Evolutionary conservation across 2,113 vertebrate genomes (phyloP).

Genomic region (Esox niger): DNA sequence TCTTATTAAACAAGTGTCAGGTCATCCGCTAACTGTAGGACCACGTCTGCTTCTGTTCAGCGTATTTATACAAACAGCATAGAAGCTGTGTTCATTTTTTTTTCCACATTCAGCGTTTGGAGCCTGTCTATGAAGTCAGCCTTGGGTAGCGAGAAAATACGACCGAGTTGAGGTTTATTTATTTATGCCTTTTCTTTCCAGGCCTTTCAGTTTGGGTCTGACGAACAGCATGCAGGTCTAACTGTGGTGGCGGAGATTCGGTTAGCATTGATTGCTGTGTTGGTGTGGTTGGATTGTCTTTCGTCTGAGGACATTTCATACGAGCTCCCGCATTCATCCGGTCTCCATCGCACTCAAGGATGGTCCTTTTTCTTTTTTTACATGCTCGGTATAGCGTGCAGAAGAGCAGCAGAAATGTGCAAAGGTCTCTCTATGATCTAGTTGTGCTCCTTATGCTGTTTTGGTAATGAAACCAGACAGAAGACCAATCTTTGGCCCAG

Average conservation of each 20-base stretch:
- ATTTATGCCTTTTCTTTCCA: conserved; percentile 66
- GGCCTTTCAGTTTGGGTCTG: conserved; percentile 65
- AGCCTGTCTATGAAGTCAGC: conserved; percentile 20
- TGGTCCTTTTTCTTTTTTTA: conserved; percentile 58
- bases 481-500: conserved; percentile 21
- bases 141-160: conserved; percentile 49
- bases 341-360: conserved; percentile 52
- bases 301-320: conserved; percentile 63
- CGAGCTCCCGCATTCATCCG: conserved; percentile 64
- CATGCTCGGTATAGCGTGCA: not conserved
- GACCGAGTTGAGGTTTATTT: conserved; percentile 67
- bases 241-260: conserved; percentile 57
- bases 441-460: not conserved
- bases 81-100: not conserved
- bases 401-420: not conserved
- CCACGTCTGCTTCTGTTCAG: not conserved
- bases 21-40: conserved; percentile 33
- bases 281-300: conserved; percentile 67
- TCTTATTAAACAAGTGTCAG: conserved; percentile 41
- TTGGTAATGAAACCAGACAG: conserved; percentile 31
- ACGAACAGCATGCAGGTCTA: conserved; percentile 59
- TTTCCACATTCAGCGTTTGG: conserved; percentile 9
- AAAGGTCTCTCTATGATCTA: not conserved
- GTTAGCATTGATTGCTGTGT: conserved; percentile 74
- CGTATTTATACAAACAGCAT: not conserved